Evolutionary conservation across 1,140 invertebrate genomes (phyloP), one percentile per base, ranked within the genome.

Genomic region (Lethrus apterus): DNA sequence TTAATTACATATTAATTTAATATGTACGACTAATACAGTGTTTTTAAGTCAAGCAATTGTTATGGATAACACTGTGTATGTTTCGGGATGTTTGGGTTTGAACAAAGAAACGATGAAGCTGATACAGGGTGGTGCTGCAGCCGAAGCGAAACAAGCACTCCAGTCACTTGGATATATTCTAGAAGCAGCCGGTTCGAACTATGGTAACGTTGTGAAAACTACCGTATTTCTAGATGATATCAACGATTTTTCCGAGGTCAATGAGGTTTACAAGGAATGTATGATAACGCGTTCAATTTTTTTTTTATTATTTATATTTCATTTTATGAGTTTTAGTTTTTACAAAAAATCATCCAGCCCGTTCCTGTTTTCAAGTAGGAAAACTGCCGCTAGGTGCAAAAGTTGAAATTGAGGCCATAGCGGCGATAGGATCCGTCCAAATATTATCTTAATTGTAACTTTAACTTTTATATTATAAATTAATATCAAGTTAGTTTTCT

Each of bases 181-280:
- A 1, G 72, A 79, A 56, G 85, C 77, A 17, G 84, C 83, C 30
- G 85, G 81, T 10, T 76, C 77, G 4, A 71, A 73, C 21, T 81
- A 80, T 46, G 75, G 78, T 29, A 86, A 87, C 57, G 87, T 93
- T 50, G 72, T 93, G 0, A 93, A 93, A 67, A 81, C 79, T 13
- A 93, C 89, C 0, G 79, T 95, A 13, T 74, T 93, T 29, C 66
- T 95, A 4, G 75, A 77, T 45, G 80, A 87, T 61, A 87, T 94
- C 2, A 77, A 82, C 46, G 85, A 93, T 62, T 92, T 89, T 68
- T 68, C 72, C 35, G 70, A 70, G n/a, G 78, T 94, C 18, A 94
- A 94, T 66, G 76, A 85, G 58, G 76, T 91, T 15, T 95, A 95
- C 68, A 78, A 81, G 57, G 77, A 85, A 75, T 91, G 89, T 92